A percentile compares a stretch with the other conserved stretches of the same genome.
phyloP scores from a whole-genome alignment of 1,140 invertebrate genomes.

The Heliconius nattereri region DNA sequence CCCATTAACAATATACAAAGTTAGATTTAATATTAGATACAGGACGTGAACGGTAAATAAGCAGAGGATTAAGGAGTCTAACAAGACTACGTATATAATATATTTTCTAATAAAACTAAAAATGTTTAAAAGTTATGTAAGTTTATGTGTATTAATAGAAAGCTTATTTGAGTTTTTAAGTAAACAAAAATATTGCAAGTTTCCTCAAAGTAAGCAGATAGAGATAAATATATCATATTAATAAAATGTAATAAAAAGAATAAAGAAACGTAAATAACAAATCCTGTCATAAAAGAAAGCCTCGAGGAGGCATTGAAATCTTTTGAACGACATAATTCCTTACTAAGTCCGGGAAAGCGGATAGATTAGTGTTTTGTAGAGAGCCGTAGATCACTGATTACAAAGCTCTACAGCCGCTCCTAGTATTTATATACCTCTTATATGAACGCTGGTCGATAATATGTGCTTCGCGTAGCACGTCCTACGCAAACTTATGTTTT shows the following conservation, averaged over 20 bases:
- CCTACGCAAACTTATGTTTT: conserved; percentile 22
- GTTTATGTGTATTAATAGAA: neutral
- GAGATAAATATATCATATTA: neutral
- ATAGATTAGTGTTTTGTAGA: conserved; percentile 42
- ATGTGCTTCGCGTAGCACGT: conserved; percentile 28
- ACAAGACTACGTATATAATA: no score
- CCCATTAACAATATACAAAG: no score
- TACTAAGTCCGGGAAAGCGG: conserved; percentile 24
- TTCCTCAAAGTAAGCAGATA: neutral
- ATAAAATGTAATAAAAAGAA: conserved; percentile 8
- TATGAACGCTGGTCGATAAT: conserved; percentile 48
- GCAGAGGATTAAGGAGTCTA: no score
- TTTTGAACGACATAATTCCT: conserved; percentile 27
- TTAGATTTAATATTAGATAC: no score
- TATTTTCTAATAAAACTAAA: neutral
- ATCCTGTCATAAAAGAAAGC: conserved; percentile 2
- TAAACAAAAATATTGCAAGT: neutral
- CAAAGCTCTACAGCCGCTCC: conserved; percentile 46
- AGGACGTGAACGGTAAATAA: no score
- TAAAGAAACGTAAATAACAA: neutral
- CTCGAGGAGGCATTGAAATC: conserved; percentile 11
- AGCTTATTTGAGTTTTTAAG: neutral
- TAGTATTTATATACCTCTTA: conserved; percentile 55
- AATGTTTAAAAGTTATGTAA: neutral
- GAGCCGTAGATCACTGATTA: conserved; percentile 52